Evolutionary conservation across 2,797 vertebrate genomes (phyloP), one percentile per base, ranked within the genome.

Genomic region (Neosilurus mollespiculum): DNA sequence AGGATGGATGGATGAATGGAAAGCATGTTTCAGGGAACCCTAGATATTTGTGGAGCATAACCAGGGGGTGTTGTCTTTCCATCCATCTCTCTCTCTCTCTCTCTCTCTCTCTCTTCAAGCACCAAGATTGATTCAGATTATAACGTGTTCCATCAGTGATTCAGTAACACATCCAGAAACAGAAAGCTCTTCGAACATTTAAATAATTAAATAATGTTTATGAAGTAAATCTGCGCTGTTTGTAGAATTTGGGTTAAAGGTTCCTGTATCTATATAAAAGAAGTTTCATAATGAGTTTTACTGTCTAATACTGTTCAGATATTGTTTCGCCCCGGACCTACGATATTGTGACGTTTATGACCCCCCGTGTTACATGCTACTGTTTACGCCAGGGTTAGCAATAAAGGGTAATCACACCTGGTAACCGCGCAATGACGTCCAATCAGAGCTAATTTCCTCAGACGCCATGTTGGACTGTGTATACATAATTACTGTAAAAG

Each of bases 391-490:
- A 9, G 10, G 34, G 18, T 58, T 11, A 54, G 70, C 80, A 64
- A 43, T 66, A 34, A 83, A 67, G 15, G 20, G 18, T 77, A 51
- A 67, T 75, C 72, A 77, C 71, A 82, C 51, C 61, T 43, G 18
- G 49, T 62, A n/a, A 73, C 69, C 16, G 9, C 4, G 20, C 49
- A 43, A 4, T 82, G 75, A 85, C 66, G 80, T 81, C 65, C 65
- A 61, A 62, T 85, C 56, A 24, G 53, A 54, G 84, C 66, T 66
- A 54, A 85, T 82, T 85, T 85, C 84, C 84, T 78, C 43, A 49
- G 56, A n/a, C 20, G 20, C 58, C n/a, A 54, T 79, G 51, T 79
- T 71, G 22, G 11, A 16, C 67, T 72, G 37, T 81, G 83, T 77
- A 12, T 77, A 69, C 30, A 64, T 37, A 54, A 78, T 81, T 71